A percentile compares a stretch with the other conserved stretches of the same genome.
Evolutionary conservation across 2,113 vertebrate species (phyloP).

Genomic region (Chlorocebus sabaeus): DNA sequence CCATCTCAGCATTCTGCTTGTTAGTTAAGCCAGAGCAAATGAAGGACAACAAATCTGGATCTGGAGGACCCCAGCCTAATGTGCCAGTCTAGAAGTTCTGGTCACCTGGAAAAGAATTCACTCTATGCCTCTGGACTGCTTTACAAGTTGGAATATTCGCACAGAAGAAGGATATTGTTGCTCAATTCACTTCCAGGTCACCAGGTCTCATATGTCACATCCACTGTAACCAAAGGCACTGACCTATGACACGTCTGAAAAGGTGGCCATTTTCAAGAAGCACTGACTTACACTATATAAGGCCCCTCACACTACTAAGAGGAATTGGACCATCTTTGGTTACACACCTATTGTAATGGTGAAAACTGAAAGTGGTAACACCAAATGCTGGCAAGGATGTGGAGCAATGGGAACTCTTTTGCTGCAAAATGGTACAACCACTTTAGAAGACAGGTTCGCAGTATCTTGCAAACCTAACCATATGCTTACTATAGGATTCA

Average conservation of each 20-base stretch:
- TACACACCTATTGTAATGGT: not conserved
- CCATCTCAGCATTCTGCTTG: not conserved
- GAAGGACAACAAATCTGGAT: not conserved
- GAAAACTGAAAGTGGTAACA: not conserved
- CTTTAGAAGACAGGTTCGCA: not conserved
- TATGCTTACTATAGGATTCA: not conserved
- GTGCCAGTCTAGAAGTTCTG: not conserved
- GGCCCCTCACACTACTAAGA: not conserved
- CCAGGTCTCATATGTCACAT: not conserved
- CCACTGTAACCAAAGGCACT: not conserved
- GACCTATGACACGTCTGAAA: not conserved
- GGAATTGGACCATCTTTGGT: not conserved
- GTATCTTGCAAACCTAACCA: not conserved
- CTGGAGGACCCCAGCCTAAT: not conserved
- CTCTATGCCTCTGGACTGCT: not conserved
- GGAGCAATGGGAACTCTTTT: not conserved
- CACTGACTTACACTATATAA: not conserved
- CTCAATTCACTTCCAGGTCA: not conserved
- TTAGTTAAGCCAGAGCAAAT: not conserved
- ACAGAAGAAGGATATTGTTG: not conserved
- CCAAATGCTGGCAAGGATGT: not conserved
- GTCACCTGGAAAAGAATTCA: not conserved
- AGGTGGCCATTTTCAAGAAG: not conserved
- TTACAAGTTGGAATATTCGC: not conserved
- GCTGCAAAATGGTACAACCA: not conserved